Conservation (phyloP, 2,888 invertebrate genomes). For the Drosophila quinaria region DNA sequence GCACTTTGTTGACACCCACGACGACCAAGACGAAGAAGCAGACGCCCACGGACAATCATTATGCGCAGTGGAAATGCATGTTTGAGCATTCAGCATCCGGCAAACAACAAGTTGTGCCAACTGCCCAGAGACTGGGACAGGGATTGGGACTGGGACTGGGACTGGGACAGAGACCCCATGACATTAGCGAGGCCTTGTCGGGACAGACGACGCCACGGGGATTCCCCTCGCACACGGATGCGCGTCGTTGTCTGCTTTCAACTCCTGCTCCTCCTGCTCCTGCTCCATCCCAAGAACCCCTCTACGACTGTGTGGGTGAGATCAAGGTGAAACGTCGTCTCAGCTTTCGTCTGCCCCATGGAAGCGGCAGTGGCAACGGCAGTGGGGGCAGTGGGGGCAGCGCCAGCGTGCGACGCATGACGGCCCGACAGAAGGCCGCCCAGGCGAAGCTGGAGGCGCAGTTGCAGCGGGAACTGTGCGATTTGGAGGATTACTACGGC, state of each 20-base stretch:
- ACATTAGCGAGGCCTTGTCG: slow-evolving; percentile 68
- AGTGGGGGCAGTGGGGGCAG: background rate
- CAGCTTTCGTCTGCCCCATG: slow-evolving; percentile 57
- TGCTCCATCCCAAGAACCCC: slow-evolving; percentile 2
- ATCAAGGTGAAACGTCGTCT: slow-evolving; percentile 50
- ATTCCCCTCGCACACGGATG: slow-evolving; percentile 77
- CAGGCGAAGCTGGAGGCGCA: slow-evolving; percentile 59
- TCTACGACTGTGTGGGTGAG: slow-evolving; percentile 42
- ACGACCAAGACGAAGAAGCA: slow-evolving; percentile 9
- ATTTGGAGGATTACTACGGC: slow-evolving; percentile 75
- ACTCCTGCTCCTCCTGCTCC: no score
- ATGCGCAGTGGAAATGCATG: slow-evolving; percentile 70
- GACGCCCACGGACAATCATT: slow-evolving; percentile 37
- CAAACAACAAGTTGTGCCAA: slow-evolving; percentile 8
- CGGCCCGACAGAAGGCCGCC: slow-evolving; percentile 50
- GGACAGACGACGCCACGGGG: slow-evolving; percentile 77
- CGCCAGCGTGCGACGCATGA: slow-evolving; percentile 34
- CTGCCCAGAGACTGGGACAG: slow-evolving; percentile 7
- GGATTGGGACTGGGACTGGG: no score
- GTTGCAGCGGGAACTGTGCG: slow-evolving; percentile 62
- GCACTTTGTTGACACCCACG: slow-evolving; percentile 48
- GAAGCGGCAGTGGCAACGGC: background rate
- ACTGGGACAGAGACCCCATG: slow-evolving; percentile 25
- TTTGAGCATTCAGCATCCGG: slow-evolving; percentile 52
- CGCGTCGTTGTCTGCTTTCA: slow-evolving; percentile 31